Conservation (phyloP, 2,888 invertebrate genomes). For the Fragum sueziense region DNA sequence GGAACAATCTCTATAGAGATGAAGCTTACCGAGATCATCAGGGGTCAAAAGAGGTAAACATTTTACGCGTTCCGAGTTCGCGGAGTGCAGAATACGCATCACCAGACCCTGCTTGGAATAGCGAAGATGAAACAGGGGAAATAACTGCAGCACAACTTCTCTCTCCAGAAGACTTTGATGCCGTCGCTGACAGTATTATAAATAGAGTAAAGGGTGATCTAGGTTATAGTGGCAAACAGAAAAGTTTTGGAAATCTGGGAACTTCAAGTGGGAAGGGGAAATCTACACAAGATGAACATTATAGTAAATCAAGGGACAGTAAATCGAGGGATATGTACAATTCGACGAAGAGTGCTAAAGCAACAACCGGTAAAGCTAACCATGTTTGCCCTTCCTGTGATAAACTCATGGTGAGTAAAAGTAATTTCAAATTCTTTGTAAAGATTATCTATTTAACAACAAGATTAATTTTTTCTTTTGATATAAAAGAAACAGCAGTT, state of each 20-base stretch:
- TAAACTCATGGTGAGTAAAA: conserved; percentile 65
- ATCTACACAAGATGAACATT: conserved; percentile 14
- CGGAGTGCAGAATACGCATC: conserved; percentile 61
- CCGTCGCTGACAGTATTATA: conserved; percentile 69
- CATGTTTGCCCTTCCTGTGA: conserved; percentile 67
- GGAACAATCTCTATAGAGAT: conserved; percentile 42
- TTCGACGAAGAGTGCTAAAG: neutral
- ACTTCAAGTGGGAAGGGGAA: neutral
- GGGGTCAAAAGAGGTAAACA: conserved; percentile 45
- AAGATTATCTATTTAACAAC: too few relatives aligned
- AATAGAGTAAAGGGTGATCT: conserved; percentile 66
- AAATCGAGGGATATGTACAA: neutral
- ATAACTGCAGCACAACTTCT: conserved; percentile 58
- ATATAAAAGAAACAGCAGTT: too few relatives aligned
- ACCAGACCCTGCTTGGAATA: conserved; percentile 60
- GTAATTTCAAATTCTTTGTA: too few relatives aligned
- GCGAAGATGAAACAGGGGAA: conserved; percentile 56
- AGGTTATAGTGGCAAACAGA: conserved; percentile 23
- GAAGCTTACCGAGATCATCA: conserved; percentile 40
- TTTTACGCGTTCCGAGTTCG: conserved; percentile 57
- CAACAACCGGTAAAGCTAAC: conserved; percentile 51
- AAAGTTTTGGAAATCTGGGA: neutral
- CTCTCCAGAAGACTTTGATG: conserved; percentile 67
- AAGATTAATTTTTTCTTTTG: too few relatives aligned
- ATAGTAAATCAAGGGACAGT: neutral